Evolutionary conservation across 2,888 invertebrate genomes (phyloP).

Genomic region (Tetramorium bicarinatum): DNA sequence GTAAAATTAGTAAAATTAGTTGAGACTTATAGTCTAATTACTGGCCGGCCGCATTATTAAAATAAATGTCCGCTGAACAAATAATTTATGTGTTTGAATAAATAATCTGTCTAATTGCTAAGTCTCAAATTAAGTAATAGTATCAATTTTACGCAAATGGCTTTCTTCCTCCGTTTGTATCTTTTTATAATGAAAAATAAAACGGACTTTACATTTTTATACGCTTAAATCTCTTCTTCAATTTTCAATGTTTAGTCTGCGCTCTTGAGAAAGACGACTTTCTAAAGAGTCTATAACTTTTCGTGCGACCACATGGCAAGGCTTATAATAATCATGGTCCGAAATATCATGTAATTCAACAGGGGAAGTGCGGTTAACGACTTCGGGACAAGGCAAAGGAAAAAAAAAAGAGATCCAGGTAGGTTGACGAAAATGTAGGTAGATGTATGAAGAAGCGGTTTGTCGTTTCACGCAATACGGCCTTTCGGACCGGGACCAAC

Average conservation of each 20-base stretch:
- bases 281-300: background rate
- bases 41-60: conserved; percentile 28
- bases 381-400: background rate
- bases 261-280: background rate
- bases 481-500: conserved; percentile 35
- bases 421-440: background rate
- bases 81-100: background rate
- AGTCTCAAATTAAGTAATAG: background rate
- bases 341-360: background rate
- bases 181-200: background rate
- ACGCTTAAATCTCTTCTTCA: background rate
- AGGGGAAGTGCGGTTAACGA: conserved; percentile 25
- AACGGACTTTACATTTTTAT: background rate
- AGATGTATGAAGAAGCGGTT: background rate
- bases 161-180: background rate
- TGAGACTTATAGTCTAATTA: conserved; percentile 61
- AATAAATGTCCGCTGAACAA: background rate
- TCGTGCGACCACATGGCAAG: too few relatives aligned
- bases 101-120: background rate
- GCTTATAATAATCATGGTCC: background rate
- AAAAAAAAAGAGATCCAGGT: background rate
- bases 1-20: conserved; percentile 53
- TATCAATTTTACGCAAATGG: background rate
- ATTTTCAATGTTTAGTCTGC: background rate
- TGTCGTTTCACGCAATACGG: conserved; percentile 11